These are phyloP conservation scores for Malurus alboscapulatus DNA, from an alignment of 2,113 vertebrate genomes.

Conservation along the genomic window DNA sequence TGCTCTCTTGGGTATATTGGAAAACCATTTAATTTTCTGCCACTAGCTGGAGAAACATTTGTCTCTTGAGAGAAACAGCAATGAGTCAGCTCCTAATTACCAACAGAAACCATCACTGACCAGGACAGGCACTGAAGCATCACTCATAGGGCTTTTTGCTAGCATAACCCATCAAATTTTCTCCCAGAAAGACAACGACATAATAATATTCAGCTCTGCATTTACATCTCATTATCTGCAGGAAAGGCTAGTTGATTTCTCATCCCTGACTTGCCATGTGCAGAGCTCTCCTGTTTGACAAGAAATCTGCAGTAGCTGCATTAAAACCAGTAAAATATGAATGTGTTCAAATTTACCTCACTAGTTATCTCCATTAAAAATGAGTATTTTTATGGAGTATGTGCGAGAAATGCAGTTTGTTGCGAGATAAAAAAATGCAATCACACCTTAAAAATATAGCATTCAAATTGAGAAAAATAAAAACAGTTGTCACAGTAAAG, in stretches of 20 bases:
- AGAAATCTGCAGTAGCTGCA: neutral
- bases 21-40: conserved; percentile 12
- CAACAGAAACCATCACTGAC: conserved; percentile 1
- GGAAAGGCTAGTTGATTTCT: neutral
- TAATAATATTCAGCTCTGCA: neutral
- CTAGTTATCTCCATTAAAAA: neutral
- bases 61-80: neutral
- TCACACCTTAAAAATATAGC: neutral
- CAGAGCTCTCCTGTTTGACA: neutral
- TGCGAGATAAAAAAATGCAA: neutral
- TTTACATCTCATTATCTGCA: conserved; percentile 6
- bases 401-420: neutral
- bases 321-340: neutral
- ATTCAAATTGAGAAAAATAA: neutral
- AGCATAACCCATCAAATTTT: neutral
- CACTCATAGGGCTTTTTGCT: neutral
- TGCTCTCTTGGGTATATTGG: neutral
- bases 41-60: neutral
- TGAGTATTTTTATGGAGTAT: neutral
- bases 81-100: conserved; percentile 17
- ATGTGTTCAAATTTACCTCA: neutral
- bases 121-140: neutral
- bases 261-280: neutral
- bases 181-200: neutral
- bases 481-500: neutral